Evolutionary conservation across 2,888 invertebrate species (phyloP).

Genomic region (Stenchaetothrips biformis): DNA sequence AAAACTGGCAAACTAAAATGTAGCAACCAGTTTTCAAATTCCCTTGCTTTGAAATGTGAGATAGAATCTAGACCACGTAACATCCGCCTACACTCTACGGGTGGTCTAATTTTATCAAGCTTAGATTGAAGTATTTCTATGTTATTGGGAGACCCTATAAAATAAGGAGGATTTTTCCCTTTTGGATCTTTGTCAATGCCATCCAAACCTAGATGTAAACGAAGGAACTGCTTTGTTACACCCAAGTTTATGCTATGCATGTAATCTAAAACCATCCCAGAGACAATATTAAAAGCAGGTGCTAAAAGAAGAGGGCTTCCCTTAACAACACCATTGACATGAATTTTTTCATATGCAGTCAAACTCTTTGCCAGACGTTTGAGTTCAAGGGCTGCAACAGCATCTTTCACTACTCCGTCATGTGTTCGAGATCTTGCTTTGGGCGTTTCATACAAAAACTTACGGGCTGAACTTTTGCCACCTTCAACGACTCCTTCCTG

Average conservation of each 20-base stretch:
- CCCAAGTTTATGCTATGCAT: background rate
- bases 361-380: background rate
- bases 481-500: background rate
- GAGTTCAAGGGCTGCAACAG: background rate
- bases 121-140: background rate
- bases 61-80: background rate
- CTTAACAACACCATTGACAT: background rate
- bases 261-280: background rate
- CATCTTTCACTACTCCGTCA: background rate
- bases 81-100: background rate
- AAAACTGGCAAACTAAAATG: background rate
- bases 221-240: background rate
- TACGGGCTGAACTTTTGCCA: background rate
- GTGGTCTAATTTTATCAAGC: background rate
- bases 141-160: background rate
- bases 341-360: background rate
- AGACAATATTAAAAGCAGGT: background rate
- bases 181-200: background rate
- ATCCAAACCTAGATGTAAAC: background rate
- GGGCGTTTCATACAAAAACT: background rate
- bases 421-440: background rate
- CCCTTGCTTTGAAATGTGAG: background rate
- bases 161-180: background rate
- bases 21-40: background rate
- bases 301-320: background rate